Base-by-base conservation (phyloP, 2,797 vertebrate genomes). In the Coilia nasus region DNA sequence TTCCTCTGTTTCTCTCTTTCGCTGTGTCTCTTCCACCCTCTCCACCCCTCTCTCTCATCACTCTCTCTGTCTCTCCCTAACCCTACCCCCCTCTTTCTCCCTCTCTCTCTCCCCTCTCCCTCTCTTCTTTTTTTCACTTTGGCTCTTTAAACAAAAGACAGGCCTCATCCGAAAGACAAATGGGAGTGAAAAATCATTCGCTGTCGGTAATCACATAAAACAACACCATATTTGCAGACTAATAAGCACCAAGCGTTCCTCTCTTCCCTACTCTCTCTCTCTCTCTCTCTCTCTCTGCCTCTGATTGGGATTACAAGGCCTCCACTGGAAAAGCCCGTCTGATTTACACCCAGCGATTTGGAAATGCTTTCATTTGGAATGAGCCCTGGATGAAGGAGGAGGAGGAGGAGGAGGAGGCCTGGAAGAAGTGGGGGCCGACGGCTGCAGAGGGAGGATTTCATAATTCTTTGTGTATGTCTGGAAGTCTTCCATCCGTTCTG, bases 391-490 rank as follows among this genome's bases (percentile, higher is more conserved):
- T 90, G 92, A n/a, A 90, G 89, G 90, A 85, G 60, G 92, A 60
- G 87, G 88, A 87, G 88, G 28, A 75, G 84, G 35, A 35, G 17
- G 71, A 82, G 89, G 92, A 94, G 94, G 95, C 94, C 92, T 93
- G 93, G 96, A 91, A 96, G 87, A 89, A 89, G 88, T 89, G 87
- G 19, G 90, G 91, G 90, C 64, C 71, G 80, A 46, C 81, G 85
- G 83, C 47, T 54, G 88, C 88, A 95, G 93, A 94, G 94, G 92
- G 94, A 95, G 96, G 96, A 96, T 98, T 98, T 99, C 97, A 98
- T 98, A 97, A 98, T 95, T 98, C 97, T 96, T 95, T 89, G 92
- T 95, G 93, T 93, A 96, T 88, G 97, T 99, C 98, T 99, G 97
- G 97, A 98, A 99, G 97, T 96, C 96, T 91, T 98, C 97, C 96